Base-by-base conservation (phyloP, 2,113 vertebrate genomes). In the Neotoma lepida region DNA sequence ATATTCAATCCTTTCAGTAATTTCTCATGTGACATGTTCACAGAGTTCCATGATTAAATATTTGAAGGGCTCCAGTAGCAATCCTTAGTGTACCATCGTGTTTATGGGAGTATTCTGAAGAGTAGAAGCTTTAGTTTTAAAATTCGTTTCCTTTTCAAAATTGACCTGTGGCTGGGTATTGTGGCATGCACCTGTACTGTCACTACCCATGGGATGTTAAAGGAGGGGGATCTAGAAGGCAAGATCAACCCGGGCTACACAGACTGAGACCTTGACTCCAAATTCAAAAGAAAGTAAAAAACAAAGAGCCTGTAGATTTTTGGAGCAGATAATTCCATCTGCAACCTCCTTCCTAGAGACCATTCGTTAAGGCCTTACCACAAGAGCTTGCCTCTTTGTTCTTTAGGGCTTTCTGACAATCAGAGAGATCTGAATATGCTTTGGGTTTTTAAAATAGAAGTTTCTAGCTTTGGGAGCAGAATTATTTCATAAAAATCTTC, bases 51-150 rank as follows among this genome's bases (percentile, higher is more conserved):
- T 63, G 44, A 81, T 93, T 88, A 41, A 22, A 68, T 35, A 68
- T 61, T 88, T 87, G 49, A 80, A 91, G 61, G 13, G 1, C 58
- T 63, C 1, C 71, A 20, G 54, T 13, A 35, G 30, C 86, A 86
- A 56, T 71, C 51, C 51, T 39, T 12, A 78, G 15, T 44, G 26
- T 3, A 71, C 6, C 81, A n/a, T 74, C 51, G 51, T 87, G 33
- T 94, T 56, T 92, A 74, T 5, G 56, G 20, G 33, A 41, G 94
- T 73, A 51, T 82, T 80, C 87, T 87, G 35, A 93, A 39, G 22
- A 86, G 5, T 14, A 68, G 56, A n/a, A 49, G 74, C n/a, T 88
- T 89, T 56, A 58, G 15, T 91, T 96, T 92, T 78, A 82, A 86
- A 81, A 68, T 49, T 46, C 90, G 12, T 77, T 94, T 88, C 8